Percentiles rank a stretch among this genome's conserved stretches.
phyloP scores from a whole-genome alignment of 1,140 invertebrate genomes.

The Drosophila pseudoobscura region DNA sequence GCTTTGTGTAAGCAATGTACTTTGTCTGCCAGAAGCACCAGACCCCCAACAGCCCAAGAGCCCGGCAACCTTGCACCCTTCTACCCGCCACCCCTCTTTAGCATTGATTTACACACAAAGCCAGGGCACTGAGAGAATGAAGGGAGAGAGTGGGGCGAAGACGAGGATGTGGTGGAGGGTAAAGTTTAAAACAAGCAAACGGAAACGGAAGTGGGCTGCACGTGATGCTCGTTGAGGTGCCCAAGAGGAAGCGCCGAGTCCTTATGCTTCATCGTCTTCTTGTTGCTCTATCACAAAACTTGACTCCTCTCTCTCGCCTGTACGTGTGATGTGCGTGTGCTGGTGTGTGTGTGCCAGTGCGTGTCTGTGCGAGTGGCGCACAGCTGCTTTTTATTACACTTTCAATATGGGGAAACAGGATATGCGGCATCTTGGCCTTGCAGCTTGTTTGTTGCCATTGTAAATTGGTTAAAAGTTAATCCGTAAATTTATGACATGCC shows the following conservation, averaged over 20 bases:
- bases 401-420: slow-evolving; percentile 73
- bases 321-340: slow-evolving; percentile 15
- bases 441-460: slow-evolving; percentile 67
- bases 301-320: slow-evolving; percentile 6
- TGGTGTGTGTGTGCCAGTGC: slow-evolving; percentile 20
- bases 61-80: no score
- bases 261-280: slow-evolving; percentile 26
- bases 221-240: slow-evolving; percentile 79
- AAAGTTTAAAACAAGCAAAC: slow-evolving; percentile 79
- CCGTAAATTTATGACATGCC: slow-evolving; percentile 80
- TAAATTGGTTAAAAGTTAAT: slow-evolving; percentile 82
- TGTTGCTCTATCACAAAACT: slow-evolving; percentile 49
- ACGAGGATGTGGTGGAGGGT: slow-evolving; percentile 4
- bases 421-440: slow-evolving; percentile 46
- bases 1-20: slow-evolving; percentile 80
- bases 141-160: background rate
- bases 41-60: background rate
- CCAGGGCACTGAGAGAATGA: background rate
- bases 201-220: slow-evolving; percentile 81
- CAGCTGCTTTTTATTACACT: slow-evolving; percentile 79
- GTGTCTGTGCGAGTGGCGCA: slow-evolving; percentile 31
- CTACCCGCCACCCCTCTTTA: slow-evolving; percentile 18
- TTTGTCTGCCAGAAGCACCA: slow-evolving; percentile 55
- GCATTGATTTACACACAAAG: slow-evolving; percentile 73
- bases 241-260: slow-evolving; percentile 57